phyloP scores from a whole-genome alignment of 2,888 invertebrate genomes.

The Habrosyne pyritoides region DNA sequence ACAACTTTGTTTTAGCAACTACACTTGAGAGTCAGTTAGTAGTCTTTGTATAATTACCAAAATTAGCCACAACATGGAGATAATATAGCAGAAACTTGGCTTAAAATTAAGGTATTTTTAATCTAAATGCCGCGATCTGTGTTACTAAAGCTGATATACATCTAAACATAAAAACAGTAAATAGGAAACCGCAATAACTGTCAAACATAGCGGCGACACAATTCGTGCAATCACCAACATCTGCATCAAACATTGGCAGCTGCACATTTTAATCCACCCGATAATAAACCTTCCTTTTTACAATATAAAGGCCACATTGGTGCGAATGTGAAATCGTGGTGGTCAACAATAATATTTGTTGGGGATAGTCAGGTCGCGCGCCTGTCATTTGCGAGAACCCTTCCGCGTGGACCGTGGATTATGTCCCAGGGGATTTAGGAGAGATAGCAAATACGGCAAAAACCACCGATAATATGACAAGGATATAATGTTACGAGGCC shows the following conservation, averaged over 20 bases:
- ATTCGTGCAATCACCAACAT: conserved; percentile 28
- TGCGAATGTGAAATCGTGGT: conserved; percentile 12
- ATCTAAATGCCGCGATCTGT: too few species aligned
- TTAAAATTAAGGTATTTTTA: too few species aligned
- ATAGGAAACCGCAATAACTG: conserved; percentile 54
- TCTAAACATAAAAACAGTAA: conserved; percentile 32
- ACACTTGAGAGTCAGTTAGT: too few species aligned
- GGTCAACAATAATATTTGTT: conserved; percentile 44
- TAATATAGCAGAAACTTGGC: too few species aligned
- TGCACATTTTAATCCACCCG: conserved; percentile 15
- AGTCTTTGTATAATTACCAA: too few species aligned
- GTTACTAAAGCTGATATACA: neutral
- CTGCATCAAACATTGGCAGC: conserved; percentile 37
- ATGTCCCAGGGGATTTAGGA: conserved; percentile 46
- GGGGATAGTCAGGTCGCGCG: conserved; percentile 45
- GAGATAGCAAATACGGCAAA: conserved; percentile 42
- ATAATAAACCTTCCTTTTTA: conserved; percentile 9
- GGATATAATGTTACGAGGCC: conserved; percentile 8
- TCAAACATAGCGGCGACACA: conserved; percentile 30
- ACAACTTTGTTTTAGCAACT: too few species aligned
- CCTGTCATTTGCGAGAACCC: conserved; percentile 70
- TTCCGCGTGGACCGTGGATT: conserved; percentile 68
- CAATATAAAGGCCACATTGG: neutral
- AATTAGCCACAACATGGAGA: too few species aligned
- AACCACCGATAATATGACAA: conserved; percentile 8